A percentile compares a stretch with the other conserved stretches of the same genome.
phyloP scores from a whole-genome alignment of 2,888 invertebrate species.

The Rhingia rostrata region DNA sequence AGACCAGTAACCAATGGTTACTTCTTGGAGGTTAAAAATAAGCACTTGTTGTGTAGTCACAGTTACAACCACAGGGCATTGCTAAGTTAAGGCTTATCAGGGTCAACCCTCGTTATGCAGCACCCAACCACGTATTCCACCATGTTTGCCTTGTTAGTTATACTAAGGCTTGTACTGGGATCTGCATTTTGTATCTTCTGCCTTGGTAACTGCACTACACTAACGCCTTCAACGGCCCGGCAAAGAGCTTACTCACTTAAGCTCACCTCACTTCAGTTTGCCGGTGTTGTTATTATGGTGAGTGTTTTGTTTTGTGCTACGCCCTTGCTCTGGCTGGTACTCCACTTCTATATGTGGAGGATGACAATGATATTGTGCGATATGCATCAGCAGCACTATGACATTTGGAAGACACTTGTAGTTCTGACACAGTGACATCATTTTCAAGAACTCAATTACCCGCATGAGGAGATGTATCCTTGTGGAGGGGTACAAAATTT shows the following conservation, averaged over 20 bases:
- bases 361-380: slow-evolving; percentile 21
- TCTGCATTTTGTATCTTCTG: background rate
- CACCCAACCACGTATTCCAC: no score
- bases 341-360: slow-evolving; percentile 2
- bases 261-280: slow-evolving; percentile 28
- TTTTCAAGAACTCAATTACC: slow-evolving; percentile 28
- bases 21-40: no score
- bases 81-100: no score
- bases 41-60: no score
- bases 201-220: background rate
- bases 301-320: slow-evolving; percentile 16
- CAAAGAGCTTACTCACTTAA: slow-evolving; percentile 13
- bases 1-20: no score
- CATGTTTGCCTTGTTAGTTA: no score
- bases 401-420: slow-evolving; percentile 3
- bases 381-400: background rate
- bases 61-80: no score
- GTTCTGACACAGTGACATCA: background rate
- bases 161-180: no score
- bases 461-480: background rate
- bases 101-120: no score
- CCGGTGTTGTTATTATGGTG: slow-evolving; percentile 15
- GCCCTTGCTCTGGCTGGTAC: background rate
- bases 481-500: slow-evolving; percentile 2
- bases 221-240: background rate